These are phyloP conservation scores for Elgaria multicarinata DNA, from an alignment of 2,113 vertebrate species.

Conservation along the genomic window DNA sequence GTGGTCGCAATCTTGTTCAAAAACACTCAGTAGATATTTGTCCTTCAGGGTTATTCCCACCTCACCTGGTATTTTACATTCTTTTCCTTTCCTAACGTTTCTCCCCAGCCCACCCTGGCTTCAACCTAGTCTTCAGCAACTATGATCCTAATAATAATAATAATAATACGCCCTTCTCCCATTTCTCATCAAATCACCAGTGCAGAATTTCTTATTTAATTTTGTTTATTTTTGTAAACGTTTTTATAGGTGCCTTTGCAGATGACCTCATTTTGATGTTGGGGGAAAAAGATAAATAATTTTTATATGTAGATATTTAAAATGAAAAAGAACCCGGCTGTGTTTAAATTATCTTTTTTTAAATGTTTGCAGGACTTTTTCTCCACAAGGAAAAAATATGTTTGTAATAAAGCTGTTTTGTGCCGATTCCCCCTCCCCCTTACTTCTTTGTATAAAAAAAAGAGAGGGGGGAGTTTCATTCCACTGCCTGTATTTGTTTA, in stretches of 20 bases:
- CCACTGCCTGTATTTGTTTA: conserved; percentile 34
- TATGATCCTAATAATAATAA: not conserved
- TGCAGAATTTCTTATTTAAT: conserved; percentile 82
- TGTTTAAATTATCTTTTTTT: conserved; percentile 77
- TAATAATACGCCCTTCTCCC: not conserved
- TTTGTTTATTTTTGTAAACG: conserved; percentile 88
- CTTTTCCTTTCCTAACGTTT: not conserved
- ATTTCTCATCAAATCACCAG: conserved; percentile 77
- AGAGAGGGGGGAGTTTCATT: not conserved
- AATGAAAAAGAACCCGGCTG: conserved; percentile 51
- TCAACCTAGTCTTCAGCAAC: not conserved
- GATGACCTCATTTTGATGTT: conserved; percentile 93
- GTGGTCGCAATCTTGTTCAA: not conserved
- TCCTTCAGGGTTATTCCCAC: not conserved
- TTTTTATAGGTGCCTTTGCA: conserved; percentile 91
- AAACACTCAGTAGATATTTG: not conserved
- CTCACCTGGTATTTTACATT: not conserved
- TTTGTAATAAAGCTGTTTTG: conserved; percentile 79
- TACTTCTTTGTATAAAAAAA: conserved; percentile 68
- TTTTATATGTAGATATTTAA: conserved; percentile 86
- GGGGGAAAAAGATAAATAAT: conserved; percentile 72
- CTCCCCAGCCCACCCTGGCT: too few relatives aligned
- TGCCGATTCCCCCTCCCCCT: conserved; percentile 56
- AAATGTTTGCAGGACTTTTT: conserved; percentile 68
- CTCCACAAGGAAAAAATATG: conserved; percentile 49